These are phyloP conservation scores for Drosophila recens DNA, from an alignment of 2,888 invertebrate genomes.

Conservation along the genomic window DNA sequence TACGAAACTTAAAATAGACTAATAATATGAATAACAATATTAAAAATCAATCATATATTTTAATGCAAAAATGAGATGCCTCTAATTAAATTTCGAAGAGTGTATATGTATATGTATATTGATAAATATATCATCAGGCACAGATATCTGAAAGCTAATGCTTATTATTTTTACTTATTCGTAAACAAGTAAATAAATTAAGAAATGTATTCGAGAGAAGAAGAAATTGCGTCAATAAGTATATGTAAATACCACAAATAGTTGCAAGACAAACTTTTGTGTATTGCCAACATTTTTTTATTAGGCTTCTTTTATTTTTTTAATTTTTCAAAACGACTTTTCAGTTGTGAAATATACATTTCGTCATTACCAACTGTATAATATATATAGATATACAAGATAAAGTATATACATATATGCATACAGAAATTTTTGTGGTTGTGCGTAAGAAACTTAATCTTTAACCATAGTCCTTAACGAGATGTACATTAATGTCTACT, in stretches of 20 bases:
- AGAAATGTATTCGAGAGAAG: background rate
- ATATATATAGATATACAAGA: conserved; percentile 11
- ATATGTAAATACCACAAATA: conserved; percentile 2
- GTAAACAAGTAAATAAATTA: background rate
- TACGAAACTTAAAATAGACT: no score
- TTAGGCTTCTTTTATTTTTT: background rate
- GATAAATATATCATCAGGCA: background rate
- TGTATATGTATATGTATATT: background rate
- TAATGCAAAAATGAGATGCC: no score
- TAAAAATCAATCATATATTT: no score
- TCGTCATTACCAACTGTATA: conserved; percentile 12
- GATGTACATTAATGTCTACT: conserved; percentile 46
- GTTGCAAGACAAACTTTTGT: background rate
- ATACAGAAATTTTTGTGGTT: conserved; percentile 54
- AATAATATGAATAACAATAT: no score
- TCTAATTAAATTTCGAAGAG: no score
- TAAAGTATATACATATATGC: conserved; percentile 9
- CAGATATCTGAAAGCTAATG: background rate
- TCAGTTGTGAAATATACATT: conserved; percentile 17
- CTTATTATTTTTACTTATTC: background rate
- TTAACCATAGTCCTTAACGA: conserved; percentile 39
- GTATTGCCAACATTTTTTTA: background rate
- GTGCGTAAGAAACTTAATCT: conserved; percentile 51
- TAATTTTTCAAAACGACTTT: background rate
- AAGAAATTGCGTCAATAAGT: background rate